These are phyloP conservation scores for Polymixis lichenea DNA, from an alignment of 2,888 invertebrate species.

Conservation along the genomic window DNA sequence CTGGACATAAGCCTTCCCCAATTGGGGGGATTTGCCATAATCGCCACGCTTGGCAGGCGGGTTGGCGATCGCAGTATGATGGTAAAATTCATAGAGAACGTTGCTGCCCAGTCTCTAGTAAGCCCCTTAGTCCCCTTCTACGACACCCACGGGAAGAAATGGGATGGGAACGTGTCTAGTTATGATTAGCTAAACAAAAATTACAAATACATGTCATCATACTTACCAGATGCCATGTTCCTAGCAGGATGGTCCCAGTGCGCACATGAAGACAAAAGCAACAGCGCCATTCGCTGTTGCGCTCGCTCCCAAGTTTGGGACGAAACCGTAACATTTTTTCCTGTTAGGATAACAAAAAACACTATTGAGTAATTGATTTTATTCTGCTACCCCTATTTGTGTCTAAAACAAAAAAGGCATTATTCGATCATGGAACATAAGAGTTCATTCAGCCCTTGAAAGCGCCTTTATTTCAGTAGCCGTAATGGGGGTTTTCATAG, in stretches of 20 bases:
- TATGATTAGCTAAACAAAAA: background rate
- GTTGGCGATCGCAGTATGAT: too few species aligned
- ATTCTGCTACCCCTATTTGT: too few species aligned
- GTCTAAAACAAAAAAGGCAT: background rate
- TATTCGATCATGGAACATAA: background rate
- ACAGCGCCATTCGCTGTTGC: slow-evolving; percentile 94
- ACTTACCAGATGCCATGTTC: slow-evolving; percentile 96
- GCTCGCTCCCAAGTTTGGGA: slow-evolving; percentile 92
- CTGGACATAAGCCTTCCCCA: too few species aligned
- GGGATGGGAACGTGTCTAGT: background rate
- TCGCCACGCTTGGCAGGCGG: too few species aligned
- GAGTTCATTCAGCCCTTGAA: too few species aligned
- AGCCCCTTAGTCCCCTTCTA: too few species aligned
- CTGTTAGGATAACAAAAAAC: slow-evolving; percentile 43
- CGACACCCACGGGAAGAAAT: too few species aligned
- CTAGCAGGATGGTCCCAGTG: slow-evolving; percentile 95
- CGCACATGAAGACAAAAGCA: slow-evolving; percentile 96
- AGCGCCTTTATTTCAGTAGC: background rate
- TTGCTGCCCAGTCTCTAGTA: too few species aligned
- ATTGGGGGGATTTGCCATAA: too few species aligned
- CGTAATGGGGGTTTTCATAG: background rate
- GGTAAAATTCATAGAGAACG: too few species aligned
- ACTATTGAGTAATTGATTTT: background rate
- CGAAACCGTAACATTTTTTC: slow-evolving; percentile 91
- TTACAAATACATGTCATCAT: slow-evolving; percentile 17